Base-by-base conservation (phyloP, 2,797 vertebrate species). In the Percopsis omiscomaycus region DNA sequence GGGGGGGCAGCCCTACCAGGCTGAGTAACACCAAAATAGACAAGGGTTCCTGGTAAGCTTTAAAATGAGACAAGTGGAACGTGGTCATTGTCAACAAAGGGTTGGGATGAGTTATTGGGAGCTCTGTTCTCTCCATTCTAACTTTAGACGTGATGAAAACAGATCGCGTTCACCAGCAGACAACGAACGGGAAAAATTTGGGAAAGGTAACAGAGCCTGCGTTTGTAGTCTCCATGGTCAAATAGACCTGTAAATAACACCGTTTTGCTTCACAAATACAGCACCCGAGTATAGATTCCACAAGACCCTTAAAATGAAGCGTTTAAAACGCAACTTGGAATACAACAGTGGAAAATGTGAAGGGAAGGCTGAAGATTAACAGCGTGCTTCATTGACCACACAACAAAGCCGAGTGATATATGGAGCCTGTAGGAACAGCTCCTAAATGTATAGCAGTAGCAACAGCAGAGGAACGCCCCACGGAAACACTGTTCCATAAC, bases 21-120 rank as follows among this genome's bases (percentile, higher is more conserved):
- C 86, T 77, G 66, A 81, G 85, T 56, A 67, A 68, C 70, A 84
- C 82, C 81, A 81, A 91, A 94, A 89, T 90, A 85, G 90, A 82
- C 67, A 29, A 10, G 73, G 16, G 66, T 89, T 85, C 83, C 78
- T 52, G 83, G 85, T 84, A 88, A 75, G 65, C 64, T 86, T 80
- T 85, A 86, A 59, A 66, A 83, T 77, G 81, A 79, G 80, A 85
- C 51, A 30, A 68, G 68, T 22, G 77, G 74, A 84, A 84, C 12
- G 13, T 48, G 45, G 64, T 55, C 60, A 53, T 73, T 63, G 66
- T 68, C 64, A 54, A 59, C 61, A 60, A 22, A 57, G 52, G 52
- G 55, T 59, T 68, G 14, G 46, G 52, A 47, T 44, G 53, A 1
- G 29, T 28, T 42, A 16, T 32, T 29, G n/a, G 28, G 59, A n/a